phyloP scores from a whole-genome alignment of 2,797 vertebrate genomes.

The Chelidonichthys spinosus region DNA sequence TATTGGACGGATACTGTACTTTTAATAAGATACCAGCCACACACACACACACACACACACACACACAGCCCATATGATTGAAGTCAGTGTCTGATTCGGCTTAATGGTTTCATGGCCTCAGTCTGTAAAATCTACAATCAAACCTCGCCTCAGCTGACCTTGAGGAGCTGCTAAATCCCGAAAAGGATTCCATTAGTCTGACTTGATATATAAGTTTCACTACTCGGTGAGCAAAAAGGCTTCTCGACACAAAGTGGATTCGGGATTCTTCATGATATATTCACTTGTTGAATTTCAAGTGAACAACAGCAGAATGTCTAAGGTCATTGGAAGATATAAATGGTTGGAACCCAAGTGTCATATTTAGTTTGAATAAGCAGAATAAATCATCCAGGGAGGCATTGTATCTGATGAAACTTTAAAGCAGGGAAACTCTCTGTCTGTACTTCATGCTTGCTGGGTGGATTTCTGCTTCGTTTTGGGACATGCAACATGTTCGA shows the following conservation, averaged over 20 bases:
- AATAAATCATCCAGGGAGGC: too few species aligned
- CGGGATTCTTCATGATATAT: slow-evolving; percentile 15
- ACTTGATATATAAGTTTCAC: slow-evolving; percentile 35
- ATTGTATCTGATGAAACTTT: too few species aligned
- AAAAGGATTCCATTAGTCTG: slow-evolving; percentile 46
- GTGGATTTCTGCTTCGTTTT: too few species aligned
- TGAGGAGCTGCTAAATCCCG: slow-evolving; percentile 40
- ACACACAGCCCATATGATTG: slow-evolving; percentile 11
- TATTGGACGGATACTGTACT: slow-evolving; percentile 39
- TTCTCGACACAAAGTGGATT: not conserved
- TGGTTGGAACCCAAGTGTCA: too few species aligned
- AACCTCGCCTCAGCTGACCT: slow-evolving; percentile 52
- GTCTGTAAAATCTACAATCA: slow-evolving; percentile 59
- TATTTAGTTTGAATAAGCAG: too few species aligned
- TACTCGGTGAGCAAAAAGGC: slow-evolving; percentile 16
- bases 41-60: too few species aligned
- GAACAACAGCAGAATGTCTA: not conserved
- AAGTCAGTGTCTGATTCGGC: slow-evolving; percentile 17
- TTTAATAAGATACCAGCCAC: not conserved
- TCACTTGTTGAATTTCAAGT: slow-evolving; percentile 3
- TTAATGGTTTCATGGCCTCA: slow-evolving; percentile 21
- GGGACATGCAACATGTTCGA: too few species aligned
- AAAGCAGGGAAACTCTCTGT: too few species aligned
- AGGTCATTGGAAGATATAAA: not conserved
- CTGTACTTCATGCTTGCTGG: too few species aligned